Conservation (phyloP, 2,888 invertebrate genomes). For the Cantharis rustica region DNA sequence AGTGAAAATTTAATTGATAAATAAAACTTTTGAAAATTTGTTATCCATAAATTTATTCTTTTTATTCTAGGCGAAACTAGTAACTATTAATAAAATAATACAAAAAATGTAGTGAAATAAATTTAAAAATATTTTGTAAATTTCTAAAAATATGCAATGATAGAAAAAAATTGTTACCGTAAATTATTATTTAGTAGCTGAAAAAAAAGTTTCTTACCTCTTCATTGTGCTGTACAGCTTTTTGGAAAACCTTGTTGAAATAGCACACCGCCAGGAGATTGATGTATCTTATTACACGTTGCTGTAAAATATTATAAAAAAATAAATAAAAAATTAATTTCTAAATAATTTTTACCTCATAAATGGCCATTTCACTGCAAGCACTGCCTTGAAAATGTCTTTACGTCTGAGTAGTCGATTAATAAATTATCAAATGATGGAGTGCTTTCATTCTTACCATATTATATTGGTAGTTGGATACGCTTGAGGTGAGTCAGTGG, state of each 20-base stretch:
- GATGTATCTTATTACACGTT: neutral
- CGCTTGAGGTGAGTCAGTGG: neutral
- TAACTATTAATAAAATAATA: too few relatives aligned
- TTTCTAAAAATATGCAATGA: too few relatives aligned
- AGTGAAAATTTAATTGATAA: too few relatives aligned
- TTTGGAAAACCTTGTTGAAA: neutral
- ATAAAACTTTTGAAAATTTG: neutral
- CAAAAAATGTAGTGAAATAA: too few relatives aligned
- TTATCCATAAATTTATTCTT: neutral
- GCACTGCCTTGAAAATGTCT: neutral
- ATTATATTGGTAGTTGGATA: neutral
- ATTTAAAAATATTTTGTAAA: too few relatives aligned
- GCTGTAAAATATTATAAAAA: neutral
- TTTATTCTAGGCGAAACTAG: too few relatives aligned
- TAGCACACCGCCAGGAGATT: neutral
- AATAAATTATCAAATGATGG: neutral
- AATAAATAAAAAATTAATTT: neutral
- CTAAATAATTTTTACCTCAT: neutral
- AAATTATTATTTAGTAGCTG: too few relatives aligned
- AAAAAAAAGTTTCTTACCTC: neutral
- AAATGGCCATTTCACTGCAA: neutral
- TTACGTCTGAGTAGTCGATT: neutral
- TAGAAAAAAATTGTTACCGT: too few relatives aligned
- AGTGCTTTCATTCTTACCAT: neutral
- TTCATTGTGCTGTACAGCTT: neutral